Percentiles rank a stretch among this genome's conserved stretches.
Conservation (phyloP, 1,140 invertebrate species). For the Diabrotica virgifera region DNA sequence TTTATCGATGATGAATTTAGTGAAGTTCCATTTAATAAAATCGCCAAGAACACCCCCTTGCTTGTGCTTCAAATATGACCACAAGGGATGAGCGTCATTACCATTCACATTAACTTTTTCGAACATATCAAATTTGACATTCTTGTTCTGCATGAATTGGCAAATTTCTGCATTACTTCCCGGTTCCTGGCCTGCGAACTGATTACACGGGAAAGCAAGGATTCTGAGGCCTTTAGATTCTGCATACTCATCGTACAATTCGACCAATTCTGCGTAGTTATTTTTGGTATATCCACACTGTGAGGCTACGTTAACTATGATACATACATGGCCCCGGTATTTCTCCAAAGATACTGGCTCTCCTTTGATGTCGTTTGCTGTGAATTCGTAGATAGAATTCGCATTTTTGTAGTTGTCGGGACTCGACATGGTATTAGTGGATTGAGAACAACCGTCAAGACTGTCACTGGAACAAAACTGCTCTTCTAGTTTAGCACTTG, state of each 20-base stretch:
- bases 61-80: conserved; percentile 81
- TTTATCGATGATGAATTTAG: conserved; percentile 90
- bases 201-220: conserved; percentile 83
- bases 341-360: conserved; percentile 67
- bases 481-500: neutral
- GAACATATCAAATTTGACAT: conserved; percentile 78
- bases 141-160: conserved; percentile 66
- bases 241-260: conserved; percentile 68
- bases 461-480: neutral
- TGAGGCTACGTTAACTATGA: conserved; percentile 86
- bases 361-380: conserved; percentile 69
- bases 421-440: conserved; percentile 1
- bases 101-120: conserved; percentile 87
- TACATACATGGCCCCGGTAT: conserved; percentile 66
- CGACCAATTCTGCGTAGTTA: conserved; percentile 75
- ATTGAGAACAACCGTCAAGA: neutral
- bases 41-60: conserved; percentile 67
- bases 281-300: conserved; percentile 77
- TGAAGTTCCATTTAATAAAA: conserved; percentile 96
- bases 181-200: conserved; percentile 82
- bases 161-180: conserved; percentile 70
- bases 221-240: conserved; percentile 66
- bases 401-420: conserved; percentile 57
- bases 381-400: conserved; percentile 71
- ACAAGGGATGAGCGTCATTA: conserved; percentile 78